phyloP scores from a whole-genome alignment of 2,113 vertebrate species.

The Todiramphus saurophagus region DNA sequence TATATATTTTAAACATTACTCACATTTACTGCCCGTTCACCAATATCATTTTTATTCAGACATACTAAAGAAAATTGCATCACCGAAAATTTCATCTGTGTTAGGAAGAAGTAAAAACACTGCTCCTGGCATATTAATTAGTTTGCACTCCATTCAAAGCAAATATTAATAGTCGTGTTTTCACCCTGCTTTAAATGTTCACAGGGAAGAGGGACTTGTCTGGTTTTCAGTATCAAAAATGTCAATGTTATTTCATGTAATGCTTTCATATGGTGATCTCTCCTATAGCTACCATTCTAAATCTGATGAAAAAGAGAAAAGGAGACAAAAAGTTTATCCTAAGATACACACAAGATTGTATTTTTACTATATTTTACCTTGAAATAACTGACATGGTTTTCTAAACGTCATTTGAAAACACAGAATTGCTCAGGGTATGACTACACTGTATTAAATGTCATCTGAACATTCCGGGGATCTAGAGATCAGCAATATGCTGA shows the following conservation, averaged over 20 bases:
- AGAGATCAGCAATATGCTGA: neutral
- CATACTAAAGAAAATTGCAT: neutral
- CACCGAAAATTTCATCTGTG: neutral
- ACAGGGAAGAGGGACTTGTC: neutral
- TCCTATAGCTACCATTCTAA: neutral
- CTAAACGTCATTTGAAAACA: neutral
- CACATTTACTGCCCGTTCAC: neutral
- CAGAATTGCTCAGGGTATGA: neutral
- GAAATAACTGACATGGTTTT: neutral
- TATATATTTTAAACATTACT: neutral
- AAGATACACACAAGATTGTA: neutral
- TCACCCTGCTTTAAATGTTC: neutral
- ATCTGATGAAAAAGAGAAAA: neutral
- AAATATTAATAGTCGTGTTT: neutral
- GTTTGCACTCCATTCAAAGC: neutral
- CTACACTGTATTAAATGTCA: neutral
- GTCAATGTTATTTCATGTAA: neutral
- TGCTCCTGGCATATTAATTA: neutral
- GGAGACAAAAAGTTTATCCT: neutral
- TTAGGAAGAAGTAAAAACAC: neutral
- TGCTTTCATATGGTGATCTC: neutral
- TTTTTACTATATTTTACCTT: neutral
- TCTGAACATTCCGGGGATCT: neutral
- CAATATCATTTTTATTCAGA: neutral
- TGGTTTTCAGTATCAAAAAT: neutral